A percentile compares a stretch with the other conserved stretches of the same genome.
Evolutionary conservation across 1,140 invertebrate species (phyloP).

Genomic region (Leguminivora glycinivorella): DNA sequence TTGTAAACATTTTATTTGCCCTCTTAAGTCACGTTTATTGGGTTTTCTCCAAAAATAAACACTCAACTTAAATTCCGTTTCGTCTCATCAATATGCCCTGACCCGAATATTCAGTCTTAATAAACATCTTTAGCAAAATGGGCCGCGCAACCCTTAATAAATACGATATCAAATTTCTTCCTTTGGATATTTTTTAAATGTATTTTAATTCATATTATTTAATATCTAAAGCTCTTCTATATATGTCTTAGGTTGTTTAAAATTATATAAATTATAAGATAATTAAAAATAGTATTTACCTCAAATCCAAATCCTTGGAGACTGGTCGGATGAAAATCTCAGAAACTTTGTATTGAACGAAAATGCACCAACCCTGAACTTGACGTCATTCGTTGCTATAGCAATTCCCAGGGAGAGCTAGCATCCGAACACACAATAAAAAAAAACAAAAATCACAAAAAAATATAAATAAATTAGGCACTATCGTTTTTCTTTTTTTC

Average conservation of each 20-base stretch:
- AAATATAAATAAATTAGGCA: conserved; percentile 39
- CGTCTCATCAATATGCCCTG: conserved; percentile 19
- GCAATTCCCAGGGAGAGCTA: conserved; percentile 67
- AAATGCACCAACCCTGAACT: conserved; percentile 75
- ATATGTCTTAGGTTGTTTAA: background rate
- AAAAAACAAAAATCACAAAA: conserved; percentile 37
- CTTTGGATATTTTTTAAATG: background rate
- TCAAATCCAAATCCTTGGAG: conserved; percentile 42
- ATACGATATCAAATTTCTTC: conserved; percentile 8
- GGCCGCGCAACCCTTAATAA: conserved; percentile 10
- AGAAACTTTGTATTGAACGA: conserved; percentile 60
- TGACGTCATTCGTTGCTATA: conserved; percentile 75
- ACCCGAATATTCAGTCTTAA: conserved; percentile 7
- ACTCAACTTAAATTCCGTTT: background rate
- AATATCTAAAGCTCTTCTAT: too few species aligned
- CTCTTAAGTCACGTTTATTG: background rate
- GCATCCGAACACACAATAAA: conserved; percentile 43
- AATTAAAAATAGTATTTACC: conserved; percentile 41
- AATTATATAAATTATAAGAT: background rate
- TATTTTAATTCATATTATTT: background rate
- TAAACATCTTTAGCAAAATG: conserved; percentile 3
- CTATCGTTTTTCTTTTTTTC: conserved; percentile 36
- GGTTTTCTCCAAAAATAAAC: background rate
- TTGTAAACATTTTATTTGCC: background rate
- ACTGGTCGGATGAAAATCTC: conserved; percentile 45